phyloP scores from a whole-genome alignment of 2,113 vertebrate genomes.

The Hoplias malabaricus region DNA sequence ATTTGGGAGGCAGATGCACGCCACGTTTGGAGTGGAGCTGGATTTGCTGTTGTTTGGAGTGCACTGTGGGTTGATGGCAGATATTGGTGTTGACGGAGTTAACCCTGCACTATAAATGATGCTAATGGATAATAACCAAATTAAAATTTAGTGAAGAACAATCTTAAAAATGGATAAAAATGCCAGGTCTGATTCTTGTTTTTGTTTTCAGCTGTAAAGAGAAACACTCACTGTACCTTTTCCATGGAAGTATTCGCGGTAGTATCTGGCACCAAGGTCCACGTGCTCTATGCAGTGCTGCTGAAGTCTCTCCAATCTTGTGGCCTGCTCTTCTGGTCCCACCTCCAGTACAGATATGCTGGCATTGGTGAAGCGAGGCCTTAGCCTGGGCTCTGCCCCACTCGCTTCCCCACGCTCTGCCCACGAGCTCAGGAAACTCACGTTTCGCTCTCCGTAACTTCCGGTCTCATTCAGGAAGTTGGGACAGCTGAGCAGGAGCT shows the following conservation, averaged over 20 bases:
- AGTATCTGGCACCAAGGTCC: slow-evolving; percentile 89
- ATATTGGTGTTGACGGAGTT: neutral
- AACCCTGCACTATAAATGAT: too few relatives aligned
- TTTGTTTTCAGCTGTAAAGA: too few relatives aligned
- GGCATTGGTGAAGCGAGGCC: slow-evolving; percentile 80
- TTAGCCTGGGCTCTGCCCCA: slow-evolving; percentile 47
- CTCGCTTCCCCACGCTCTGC: slow-evolving; percentile 55
- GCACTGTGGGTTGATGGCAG: neutral
- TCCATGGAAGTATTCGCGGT: slow-evolving; percentile 85
- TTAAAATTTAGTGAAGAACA: too few relatives aligned
- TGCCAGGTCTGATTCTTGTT: too few relatives aligned
- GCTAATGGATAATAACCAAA: too few relatives aligned
- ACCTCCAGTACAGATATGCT: slow-evolving; percentile 86
- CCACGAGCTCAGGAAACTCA: slow-evolving; percentile 83
- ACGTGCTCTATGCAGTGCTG: slow-evolving; percentile 89
- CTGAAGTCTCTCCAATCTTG: slow-evolving; percentile 73
- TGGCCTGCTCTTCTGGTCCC: slow-evolving; percentile 75
- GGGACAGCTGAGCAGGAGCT: slow-evolving; percentile 85
- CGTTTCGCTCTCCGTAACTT: slow-evolving; percentile 77
- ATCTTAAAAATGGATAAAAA: neutral
- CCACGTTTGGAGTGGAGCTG: neutral
- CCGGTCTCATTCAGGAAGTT: slow-evolving; percentile 92
- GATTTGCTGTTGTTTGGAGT: neutral
- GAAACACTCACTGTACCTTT: slow-evolving; percentile 67
- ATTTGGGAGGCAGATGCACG: slow-evolving; percentile 43